A percentile compares a stretch with the other conserved stretches of the same genome.
Conservation (phyloP, 2,797 vertebrate species). For the Lepilemur ruficaudatus region DNA sequence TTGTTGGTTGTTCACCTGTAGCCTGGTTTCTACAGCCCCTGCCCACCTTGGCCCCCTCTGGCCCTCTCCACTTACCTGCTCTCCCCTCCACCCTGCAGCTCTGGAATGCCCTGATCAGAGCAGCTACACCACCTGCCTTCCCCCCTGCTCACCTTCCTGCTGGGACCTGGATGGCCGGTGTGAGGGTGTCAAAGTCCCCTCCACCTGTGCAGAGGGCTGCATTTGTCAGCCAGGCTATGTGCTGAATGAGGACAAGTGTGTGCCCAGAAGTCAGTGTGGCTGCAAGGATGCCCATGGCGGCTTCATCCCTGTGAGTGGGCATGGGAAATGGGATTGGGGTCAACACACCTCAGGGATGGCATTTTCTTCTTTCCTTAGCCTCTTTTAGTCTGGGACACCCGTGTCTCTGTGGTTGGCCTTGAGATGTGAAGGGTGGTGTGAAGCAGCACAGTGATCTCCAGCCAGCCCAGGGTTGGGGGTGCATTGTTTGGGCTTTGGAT, state of each 20-base stretch:
- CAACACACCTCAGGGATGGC: background rate
- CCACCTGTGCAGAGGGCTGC: conserved; percentile 89
- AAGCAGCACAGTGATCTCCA: background rate
- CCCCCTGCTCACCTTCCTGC: conserved; percentile 88
- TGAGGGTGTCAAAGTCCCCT: conserved; percentile 1
- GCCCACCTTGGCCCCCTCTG: background rate
- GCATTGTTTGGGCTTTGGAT: background rate
- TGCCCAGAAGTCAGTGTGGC: conserved; percentile 84
- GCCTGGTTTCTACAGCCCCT: background rate
- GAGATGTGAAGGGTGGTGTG: background rate
- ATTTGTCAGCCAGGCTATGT: conserved; percentile 85
- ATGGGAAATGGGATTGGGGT: too few relatives aligned
- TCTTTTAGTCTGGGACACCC: background rate
- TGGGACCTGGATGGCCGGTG: conserved; percentile 85
- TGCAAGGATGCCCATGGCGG: conserved; percentile 83
- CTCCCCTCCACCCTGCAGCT: conserved; percentile 78
- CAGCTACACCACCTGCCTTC: conserved; percentile 87
- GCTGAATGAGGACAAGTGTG: conserved; percentile 86
- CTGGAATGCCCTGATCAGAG: conserved; percentile 86
- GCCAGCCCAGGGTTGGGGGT: background rate
- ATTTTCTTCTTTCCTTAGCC: background rate
- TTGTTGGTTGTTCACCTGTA: background rate
- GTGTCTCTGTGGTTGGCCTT: background rate
- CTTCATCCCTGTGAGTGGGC: conserved; percentile 86
- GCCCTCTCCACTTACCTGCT: background rate